These are phyloP conservation scores for Lonchura striata DNA, from an alignment of 2,113 vertebrate genomes.

Conservation along the genomic window DNA sequence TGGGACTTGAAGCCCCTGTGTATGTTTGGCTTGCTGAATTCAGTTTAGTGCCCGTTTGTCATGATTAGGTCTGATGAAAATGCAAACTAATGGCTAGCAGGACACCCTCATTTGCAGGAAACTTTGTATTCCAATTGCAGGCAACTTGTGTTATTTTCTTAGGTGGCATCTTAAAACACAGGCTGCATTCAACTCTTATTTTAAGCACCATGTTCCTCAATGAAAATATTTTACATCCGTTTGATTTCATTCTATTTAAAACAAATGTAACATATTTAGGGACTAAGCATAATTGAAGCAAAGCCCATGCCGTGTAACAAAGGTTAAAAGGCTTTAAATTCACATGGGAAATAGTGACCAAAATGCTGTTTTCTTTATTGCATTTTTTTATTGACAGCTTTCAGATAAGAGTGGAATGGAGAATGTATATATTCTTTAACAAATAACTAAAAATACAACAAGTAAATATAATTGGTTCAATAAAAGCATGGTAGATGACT, in stretches of 20 bases:
- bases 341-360: background rate
- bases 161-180: background rate
- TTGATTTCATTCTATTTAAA: background rate
- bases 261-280: background rate
- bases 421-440: background rate
- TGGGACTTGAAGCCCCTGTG: background rate
- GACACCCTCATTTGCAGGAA: background rate
- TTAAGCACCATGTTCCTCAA: background rate
- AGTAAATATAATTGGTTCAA: background rate
- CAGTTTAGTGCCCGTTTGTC: background rate
- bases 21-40: background rate
- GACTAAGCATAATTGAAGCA: background rate
- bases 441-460: background rate
- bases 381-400: background rate
- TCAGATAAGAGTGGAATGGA: background rate
- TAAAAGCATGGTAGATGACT: background rate
- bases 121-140: background rate
- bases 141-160: background rate
- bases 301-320: background rate
- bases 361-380: background rate
- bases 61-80: background rate
- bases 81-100: fast-evolving
- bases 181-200: background rate
- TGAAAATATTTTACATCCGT: background rate
- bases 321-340: background rate